phyloP scores from a whole-genome alignment of 2,888 invertebrate species.

The Stenoptilia bipunctidactyla region DNA sequence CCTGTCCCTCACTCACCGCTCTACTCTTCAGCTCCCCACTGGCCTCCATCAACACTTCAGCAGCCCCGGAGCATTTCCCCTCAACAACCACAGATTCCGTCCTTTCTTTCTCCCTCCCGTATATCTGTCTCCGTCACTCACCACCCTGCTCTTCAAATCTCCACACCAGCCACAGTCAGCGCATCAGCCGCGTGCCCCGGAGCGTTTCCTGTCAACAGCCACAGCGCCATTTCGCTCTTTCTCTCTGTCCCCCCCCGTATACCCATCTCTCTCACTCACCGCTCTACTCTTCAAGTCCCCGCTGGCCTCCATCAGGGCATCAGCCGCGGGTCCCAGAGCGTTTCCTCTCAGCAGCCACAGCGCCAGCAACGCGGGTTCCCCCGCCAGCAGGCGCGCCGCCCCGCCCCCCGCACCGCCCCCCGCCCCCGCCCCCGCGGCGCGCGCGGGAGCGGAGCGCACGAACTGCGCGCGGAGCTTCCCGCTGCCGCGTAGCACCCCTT shows the following conservation, averaged over 20 bases:
- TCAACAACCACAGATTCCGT: no score
- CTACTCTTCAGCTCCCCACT: no score
- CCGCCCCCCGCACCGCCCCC: background rate
- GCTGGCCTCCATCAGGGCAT: background rate
- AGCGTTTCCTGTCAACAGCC: background rate
- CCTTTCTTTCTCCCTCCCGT: no score
- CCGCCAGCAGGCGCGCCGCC: background rate
- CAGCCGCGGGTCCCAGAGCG: background rate
- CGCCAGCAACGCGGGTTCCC: background rate
- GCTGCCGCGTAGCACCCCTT: background rate
- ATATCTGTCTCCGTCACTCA: conserved; percentile 73
- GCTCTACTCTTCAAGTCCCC: background rate
- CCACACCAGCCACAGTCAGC: conserved; percentile 58
- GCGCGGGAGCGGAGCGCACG: background rate
- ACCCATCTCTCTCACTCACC: background rate
- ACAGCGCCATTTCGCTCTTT: no score
- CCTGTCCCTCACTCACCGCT: no score
- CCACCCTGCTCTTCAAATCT: conserved; percentile 75
- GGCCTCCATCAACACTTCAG: no score
- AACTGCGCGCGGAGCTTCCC: background rate
- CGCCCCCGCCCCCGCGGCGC: background rate
- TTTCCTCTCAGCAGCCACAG: background rate
- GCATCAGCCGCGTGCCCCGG: conserved; percentile 16
- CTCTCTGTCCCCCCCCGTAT: no score
- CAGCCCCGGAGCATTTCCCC: no score